These are phyloP conservation scores for Nerophis ophidion DNA, from an alignment of 2,113 vertebrate genomes.

Conservation along the genomic window DNA sequence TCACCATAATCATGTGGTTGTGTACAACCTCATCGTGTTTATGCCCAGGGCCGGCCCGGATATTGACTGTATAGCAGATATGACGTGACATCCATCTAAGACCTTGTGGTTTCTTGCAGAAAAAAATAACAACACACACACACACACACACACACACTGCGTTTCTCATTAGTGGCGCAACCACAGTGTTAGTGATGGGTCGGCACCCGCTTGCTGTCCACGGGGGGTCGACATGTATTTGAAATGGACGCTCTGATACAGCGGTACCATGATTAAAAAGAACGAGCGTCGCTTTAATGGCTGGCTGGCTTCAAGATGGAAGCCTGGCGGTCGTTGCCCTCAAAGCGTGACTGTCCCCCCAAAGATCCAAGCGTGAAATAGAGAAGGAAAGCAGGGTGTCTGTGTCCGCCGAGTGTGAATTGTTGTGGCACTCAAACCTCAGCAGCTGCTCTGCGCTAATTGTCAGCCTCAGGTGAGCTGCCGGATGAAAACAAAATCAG, in stretches of 20 bases:
- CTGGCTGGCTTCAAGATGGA: constrained; percentile 4
- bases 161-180: constrained; percentile 56
- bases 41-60: no score
- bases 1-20: no score
- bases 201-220: constrained; percentile 16
- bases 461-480: constrained; percentile 64
- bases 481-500: constrained; percentile 49
- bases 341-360: not conserved
- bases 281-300: constrained; percentile 36
- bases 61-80: not conserved
- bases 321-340: not conserved
- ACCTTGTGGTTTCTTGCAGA: constrained; percentile 20
- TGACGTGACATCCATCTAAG: not conserved
- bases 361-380: constrained; percentile 21
- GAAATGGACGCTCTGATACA: constrained; percentile 26
- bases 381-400: constrained; percentile 23
- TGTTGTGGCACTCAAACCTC: constrained; percentile 45
- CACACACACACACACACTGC: constrained; percentile 32
- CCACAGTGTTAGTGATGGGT: constrained; percentile 29
- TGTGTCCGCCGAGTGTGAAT: constrained; percentile 53
- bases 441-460: constrained; percentile 64
- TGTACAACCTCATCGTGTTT: no score
- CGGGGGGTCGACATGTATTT: constrained; percentile 47
- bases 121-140: constrained; percentile 40
- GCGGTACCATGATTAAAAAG: constrained; percentile 29